Base-by-base conservation (phyloP, 2,888 invertebrate species). In the Noctua fimbriata region DNA sequence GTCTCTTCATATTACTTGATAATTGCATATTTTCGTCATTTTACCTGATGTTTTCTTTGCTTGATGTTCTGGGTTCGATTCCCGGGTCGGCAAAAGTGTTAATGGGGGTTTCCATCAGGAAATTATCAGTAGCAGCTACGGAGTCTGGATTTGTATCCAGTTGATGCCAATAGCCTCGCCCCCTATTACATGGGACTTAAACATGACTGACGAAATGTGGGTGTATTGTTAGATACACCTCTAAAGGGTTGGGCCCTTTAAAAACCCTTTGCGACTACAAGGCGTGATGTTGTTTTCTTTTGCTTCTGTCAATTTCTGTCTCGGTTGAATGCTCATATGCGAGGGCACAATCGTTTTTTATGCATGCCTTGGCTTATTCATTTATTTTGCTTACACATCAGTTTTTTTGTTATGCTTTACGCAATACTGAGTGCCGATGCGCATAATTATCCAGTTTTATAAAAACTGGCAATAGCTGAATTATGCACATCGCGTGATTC, bases 301-400 rank as follows among this genome's bases (percentile, higher is more conserved):
- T 63, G 63, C 77, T 49, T 28, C 41, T 76, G 41, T 18, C 18
- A 76, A 49, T 63, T 36, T 21, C 16, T 60, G n/a, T 21, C 5
- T 18, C 3, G 16, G 21, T 60, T 36, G 28, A 76, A 49, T 49
- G 32, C n/a, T 60, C n/a, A 60, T 60, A 60, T 36, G 76, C 47
- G 21, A 76, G 36, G 7, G n/a, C 32, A 47, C 32, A 58, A 76
- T 52, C 24, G 18, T 32, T 75, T 49, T 44, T n/a, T 18, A n/a
- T 24, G 32, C 16, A 32, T 44, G 24, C 18, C 44, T 7, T 32
- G 28, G 44, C 36, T 44, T 28, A 24, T 44, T 67, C 2, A 32
- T 58, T 58, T n/a, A n/a, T 36, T 52, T 55, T 36, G n/a, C 7
- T 58, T 21, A 28, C 14, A 28, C 21, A n/a, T 58, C 58, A 12